Conservation (phyloP, 2,888 invertebrate genomes). For the Tipula helvola region DNA sequence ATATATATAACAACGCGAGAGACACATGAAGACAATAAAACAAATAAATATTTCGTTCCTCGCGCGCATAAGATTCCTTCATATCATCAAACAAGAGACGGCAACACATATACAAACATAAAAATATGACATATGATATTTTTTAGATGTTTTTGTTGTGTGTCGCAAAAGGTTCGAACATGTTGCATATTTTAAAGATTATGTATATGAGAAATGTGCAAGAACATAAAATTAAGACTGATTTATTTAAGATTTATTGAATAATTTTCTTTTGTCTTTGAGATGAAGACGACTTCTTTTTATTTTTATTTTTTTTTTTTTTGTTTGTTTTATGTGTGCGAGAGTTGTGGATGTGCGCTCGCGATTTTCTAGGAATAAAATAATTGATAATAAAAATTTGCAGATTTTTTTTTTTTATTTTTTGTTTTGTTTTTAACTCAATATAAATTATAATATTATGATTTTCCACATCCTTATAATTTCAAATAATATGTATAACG, state of each 20-base stretch:
- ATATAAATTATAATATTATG: not conserved
- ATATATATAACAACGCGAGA: not conserved
- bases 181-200: not conserved
- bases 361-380: slow-evolving; percentile 4
- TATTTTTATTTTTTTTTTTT: not conserved
- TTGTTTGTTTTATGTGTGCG: not conserved
- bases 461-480: not conserved
- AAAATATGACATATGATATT: not conserved
- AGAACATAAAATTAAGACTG: not conserved
- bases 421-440: not conserved
- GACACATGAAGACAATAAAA: not conserved
- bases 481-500: not conserved
- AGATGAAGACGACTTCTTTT: not conserved
- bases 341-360: not conserved
- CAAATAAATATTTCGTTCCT: not conserved
- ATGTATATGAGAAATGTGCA: not conserved
- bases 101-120: not conserved
- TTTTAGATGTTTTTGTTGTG: not conserved
- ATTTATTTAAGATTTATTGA: slow-evolving; percentile 4
- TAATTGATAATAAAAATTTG: not conserved
- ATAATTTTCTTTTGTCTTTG: not conserved
- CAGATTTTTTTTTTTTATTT: no score
- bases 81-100: not conserved
- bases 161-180: not conserved
- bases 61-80: not conserved